Evolutionary conservation across 2,113 vertebrate genomes (phyloP), one percentile per base, ranked within the genome.

Genomic region (Istiophorus platypterus): DNA sequence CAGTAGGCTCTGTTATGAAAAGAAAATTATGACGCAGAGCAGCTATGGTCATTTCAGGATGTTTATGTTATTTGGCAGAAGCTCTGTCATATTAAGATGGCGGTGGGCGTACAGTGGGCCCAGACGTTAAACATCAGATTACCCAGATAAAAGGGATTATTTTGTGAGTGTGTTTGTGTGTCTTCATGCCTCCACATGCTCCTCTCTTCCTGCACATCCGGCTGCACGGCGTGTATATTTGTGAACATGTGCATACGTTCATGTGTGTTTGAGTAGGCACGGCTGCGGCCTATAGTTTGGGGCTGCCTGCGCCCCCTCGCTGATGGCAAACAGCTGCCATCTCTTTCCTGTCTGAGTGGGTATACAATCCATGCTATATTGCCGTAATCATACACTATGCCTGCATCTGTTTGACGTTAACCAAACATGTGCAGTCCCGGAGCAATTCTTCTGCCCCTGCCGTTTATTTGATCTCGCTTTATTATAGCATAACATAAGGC

Each of bases 281-380:
- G 76, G 67, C 69, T 18, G 78, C 61, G 65, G 90, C 76, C 80
- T 92, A 73, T 77, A 87, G 86, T 89, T 86, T 75, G 82, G 72
- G 72, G 72, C 86, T 56, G 82, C 69, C 76, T 54, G 64, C 56
- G 84, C 68, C 76, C 85, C 72, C 71, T 3, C 51, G 47, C 84
- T 93, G 92, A 94, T 92, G 91, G 89, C 88, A 85, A 88, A 76
- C 92, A 94, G 91, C 92, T 95, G 93, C 85, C 88, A 78, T 58
- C 67, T 80, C 85, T 89, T 92, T 93, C 92, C 91, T 92, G 88
- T 93, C 84, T 91, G 92, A 91, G 92, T 90, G 91, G 92, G 92
- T 89, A 92, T 75, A 89, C 91, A 84, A 78, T 90, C 90, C 85
- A 75, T 63, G 86, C 85, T 80, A 86, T 84, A 76, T 88, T 71